phyloP scores from a whole-genome alignment of 2,888 invertebrate genomes.

The Chloroclysta siterata region DNA sequence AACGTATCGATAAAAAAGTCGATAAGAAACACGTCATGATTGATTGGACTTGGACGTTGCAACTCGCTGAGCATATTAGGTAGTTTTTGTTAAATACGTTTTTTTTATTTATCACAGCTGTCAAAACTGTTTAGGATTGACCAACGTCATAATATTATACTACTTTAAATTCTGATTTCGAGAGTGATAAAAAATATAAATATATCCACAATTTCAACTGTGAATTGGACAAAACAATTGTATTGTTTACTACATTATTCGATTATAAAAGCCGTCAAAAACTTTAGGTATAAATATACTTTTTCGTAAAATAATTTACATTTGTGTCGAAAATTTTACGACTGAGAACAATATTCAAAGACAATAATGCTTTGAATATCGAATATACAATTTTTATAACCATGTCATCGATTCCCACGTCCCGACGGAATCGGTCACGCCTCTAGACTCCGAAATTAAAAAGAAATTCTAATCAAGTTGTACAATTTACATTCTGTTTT shows the following conservation, averaged over 20 bases:
- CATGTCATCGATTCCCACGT: conserved; percentile 59
- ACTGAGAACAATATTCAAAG: conserved; percentile 10
- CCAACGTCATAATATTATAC: neutral
- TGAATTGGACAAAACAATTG: neutral
- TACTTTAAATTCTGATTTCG: neutral
- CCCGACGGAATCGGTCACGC: conserved; percentile 55
- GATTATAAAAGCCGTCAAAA: neutral
- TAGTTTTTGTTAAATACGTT: conserved; percentile 9
- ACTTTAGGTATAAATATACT: neutral
- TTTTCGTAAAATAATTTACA: neutral
- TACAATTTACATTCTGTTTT: conserved; percentile 22
- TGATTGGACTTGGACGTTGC: conserved; percentile 45
- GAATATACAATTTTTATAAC: conserved; percentile 41
- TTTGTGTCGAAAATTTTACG: conserved; percentile 4
- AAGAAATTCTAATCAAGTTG: conserved; percentile 35
- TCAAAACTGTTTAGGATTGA: conserved; percentile 20
- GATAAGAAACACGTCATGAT: conserved; percentile 48
- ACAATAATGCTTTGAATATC: conserved; percentile 10
- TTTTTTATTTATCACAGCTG: conserved; percentile 17
- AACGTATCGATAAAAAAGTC: conserved; percentile 43
- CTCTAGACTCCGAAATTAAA: conserved; percentile 47
- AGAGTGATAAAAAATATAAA: neutral
- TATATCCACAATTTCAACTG: neutral
- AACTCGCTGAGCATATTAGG: conserved; percentile 29
- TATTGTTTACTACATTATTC: neutral